Base-by-base conservation (phyloP, 2,797 vertebrate species). In the Trachops cirrhosus region DNA sequence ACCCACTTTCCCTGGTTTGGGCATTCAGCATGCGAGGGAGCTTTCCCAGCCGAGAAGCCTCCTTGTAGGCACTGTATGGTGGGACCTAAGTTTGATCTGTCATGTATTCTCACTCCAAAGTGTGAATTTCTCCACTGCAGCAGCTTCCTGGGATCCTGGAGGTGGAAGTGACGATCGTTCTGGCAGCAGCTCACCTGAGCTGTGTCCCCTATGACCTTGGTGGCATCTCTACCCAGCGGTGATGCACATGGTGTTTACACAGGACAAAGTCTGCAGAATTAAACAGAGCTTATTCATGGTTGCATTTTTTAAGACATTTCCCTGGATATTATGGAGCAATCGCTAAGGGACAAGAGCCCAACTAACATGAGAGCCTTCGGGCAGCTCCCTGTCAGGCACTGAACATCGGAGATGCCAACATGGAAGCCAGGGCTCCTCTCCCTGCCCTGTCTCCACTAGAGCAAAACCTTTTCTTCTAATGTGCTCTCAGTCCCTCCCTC, bases 181-280 rank as follows among this genome's bases (percentile, higher is more conserved):
- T 16, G 24, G 2, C 10, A 52, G 77, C 4, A 16, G 11, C 6
- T 89, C 44, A 18, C 1, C 0, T 34, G 1, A 3, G 39, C 7
- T 22, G 15, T 64, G 9, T 50, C 15, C 59, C 3, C 6, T 32
- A 22, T 67, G 9, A 1, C 14, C 7, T 44, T 37, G 24, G 6
- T 12, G 1, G 7, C 15, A 4, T 59, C 24, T n/a, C 34, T 50
- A 5, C 26, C 39, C 39, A 62, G 50, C 9, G 2, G 3, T 8
- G 24, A 68, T 2, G 21, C 3, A 44, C 24, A 2, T 16, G 29
- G 10, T 67, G n/a, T 41, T 41, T 74, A 16, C 39, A 44, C 1
- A 64, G 8, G 59, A 26, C 15, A 57, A 37, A 2, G 8, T 32
- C 15, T 59, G 29, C 6, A 54, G 29, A 92, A 46, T 39, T 37